Evolutionary conservation across 2,797 vertebrate genomes (phyloP).

Genomic region (Peromyscus melanophrys): DNA sequence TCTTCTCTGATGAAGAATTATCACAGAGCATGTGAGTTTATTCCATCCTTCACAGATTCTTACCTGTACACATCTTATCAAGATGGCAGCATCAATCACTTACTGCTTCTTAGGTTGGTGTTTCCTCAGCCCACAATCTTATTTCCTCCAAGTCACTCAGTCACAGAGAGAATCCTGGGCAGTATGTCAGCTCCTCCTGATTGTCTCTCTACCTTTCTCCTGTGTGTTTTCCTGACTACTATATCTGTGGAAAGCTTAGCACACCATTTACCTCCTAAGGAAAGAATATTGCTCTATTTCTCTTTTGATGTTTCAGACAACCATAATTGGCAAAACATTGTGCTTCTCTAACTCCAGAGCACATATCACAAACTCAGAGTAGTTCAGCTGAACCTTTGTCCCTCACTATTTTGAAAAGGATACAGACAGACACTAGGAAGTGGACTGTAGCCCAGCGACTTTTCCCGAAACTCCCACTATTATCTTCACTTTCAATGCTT

Average conservation of each 20-base stretch:
- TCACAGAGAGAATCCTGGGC: neutral
- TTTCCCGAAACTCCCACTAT: neutral
- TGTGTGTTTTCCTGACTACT: neutral
- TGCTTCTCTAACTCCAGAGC: neutral
- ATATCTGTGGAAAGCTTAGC: neutral
- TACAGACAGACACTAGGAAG: neutral
- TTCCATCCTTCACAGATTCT: neutral
- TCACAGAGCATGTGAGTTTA: neutral
- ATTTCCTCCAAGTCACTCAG: neutral
- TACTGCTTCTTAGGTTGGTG: neutral
- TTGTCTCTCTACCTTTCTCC: neutral
- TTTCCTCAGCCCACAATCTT: neutral
- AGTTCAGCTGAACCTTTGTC: neutral
- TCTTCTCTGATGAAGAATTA: neutral
- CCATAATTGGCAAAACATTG: neutral
- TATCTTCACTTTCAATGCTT: conserved; percentile 1
- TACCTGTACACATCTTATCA: neutral
- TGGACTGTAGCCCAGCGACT: neutral
- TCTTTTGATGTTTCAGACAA: neutral
- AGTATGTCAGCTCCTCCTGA: too few species aligned
- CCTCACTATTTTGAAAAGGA: neutral
- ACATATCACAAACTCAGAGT: neutral
- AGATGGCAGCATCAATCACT: neutral
- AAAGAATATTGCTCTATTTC: neutral
- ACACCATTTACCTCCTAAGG: neutral